These are phyloP conservation scores for Pseudopipra pipra DNA, from an alignment of 2,113 vertebrate species.

Conservation along the genomic window DNA sequence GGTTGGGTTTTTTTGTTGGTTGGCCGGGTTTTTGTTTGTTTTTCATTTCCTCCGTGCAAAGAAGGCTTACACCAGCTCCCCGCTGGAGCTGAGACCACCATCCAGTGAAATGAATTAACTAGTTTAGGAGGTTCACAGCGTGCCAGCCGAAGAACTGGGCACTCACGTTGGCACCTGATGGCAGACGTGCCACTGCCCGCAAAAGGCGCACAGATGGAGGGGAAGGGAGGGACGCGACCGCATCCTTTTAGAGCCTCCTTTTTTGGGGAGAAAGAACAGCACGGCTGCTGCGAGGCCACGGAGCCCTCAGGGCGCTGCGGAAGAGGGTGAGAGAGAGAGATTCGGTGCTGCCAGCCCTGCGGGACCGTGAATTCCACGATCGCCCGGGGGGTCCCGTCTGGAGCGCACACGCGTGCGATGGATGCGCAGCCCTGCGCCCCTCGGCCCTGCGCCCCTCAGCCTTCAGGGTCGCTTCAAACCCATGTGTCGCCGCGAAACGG, in stretches of 20 bases:
- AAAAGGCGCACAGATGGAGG: not conserved
- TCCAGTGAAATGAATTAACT: not conserved
- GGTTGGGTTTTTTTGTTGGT: not conserved
- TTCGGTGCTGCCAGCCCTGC: slow-evolving; percentile 63
- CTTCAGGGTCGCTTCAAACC: not conserved
- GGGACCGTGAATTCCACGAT: not conserved
- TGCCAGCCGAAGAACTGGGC: not conserved
- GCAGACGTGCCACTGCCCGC: not conserved
- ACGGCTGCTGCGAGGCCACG: not conserved
- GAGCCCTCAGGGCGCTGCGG: not conserved
- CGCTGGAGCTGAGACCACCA: not conserved
- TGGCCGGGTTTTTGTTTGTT: not conserved
- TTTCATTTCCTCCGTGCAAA: not conserved
- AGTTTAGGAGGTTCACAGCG: no score
- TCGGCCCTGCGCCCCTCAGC: not conserved
- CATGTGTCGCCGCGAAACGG: not conserved
- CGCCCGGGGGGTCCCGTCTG: no score
- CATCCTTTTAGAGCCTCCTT: not conserved
- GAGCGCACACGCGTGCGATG: not conserved
- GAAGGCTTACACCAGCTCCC: not conserved
- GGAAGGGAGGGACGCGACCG: accelerated
- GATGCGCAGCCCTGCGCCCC: not conserved
- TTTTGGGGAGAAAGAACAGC: not conserved
- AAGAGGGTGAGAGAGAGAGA: not conserved
- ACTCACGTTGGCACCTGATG: not conserved